These are phyloP conservation scores for Rhinoraja longicauda DNA, from an alignment of 2,797 vertebrate species.

Conservation along the genomic window DNA sequence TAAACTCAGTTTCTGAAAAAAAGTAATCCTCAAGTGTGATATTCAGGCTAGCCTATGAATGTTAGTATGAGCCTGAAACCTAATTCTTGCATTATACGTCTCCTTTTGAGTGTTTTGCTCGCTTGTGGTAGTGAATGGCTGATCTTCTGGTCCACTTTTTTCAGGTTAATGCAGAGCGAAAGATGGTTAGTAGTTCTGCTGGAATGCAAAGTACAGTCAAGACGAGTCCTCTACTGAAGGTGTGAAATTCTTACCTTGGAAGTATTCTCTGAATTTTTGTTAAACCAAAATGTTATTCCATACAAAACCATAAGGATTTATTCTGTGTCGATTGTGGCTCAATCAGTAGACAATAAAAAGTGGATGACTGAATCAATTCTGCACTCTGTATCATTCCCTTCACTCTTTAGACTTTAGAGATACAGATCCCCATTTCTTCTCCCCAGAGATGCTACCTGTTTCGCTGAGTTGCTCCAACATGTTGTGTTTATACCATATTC, in stretches of 20 bases:
- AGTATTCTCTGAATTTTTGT: neutral
- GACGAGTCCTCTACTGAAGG: slow-evolving; percentile 81
- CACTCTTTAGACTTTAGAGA: no score
- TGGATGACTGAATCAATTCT: no score
- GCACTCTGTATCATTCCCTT: no score
- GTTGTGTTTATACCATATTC: no score
- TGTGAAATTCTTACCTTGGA: slow-evolving; percentile 41
- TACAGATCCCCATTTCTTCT: no score
- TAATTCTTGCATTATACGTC: neutral
- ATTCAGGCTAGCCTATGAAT: neutral
- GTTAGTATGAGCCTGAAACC: neutral
- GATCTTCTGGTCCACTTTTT: no score
- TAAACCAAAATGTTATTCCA: no score
- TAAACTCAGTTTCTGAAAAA: neutral
- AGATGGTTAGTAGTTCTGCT: slow-evolving; percentile 72
- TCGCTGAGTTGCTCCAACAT: neutral
- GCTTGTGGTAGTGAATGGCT: neutral
- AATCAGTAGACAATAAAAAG: no score
- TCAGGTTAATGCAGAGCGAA: slow-evolving; percentile 79
- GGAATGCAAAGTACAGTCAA: slow-evolving; percentile 90
- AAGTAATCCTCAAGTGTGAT: neutral
- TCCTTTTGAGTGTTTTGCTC: rapidly evolving
- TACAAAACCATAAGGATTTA: no score
- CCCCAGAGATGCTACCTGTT: neutral
- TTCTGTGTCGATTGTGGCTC: no score